phyloP scores from a whole-genome alignment of 2,113 vertebrate species.

The Pelecanus crispus region DNA sequence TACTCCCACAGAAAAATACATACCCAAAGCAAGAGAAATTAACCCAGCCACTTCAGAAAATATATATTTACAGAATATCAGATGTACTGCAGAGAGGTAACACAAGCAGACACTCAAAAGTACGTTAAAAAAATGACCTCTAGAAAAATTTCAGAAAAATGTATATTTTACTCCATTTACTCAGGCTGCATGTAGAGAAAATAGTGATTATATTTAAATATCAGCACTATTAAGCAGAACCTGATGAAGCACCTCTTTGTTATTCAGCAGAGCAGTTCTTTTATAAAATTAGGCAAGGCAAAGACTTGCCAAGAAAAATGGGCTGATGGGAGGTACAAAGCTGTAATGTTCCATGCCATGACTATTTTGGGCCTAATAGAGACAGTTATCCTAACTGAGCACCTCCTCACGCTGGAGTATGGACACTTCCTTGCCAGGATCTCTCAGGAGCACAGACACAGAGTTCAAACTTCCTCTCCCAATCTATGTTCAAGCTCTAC shows the following conservation, averaged over 20 bases:
- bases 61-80: background rate
- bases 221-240: background rate
- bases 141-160: background rate
- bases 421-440: background rate
- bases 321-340: background rate
- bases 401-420: background rate
- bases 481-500: background rate
- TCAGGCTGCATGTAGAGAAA: background rate
- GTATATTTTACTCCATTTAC: background rate
- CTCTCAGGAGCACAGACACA: background rate
- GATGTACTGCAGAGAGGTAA: background rate
- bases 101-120: background rate
- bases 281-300: background rate
- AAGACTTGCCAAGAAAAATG: background rate
- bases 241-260: background rate
- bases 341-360: accelerated
- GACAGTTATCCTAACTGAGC: background rate
- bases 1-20: background rate
- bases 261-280: background rate
- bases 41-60: background rate
- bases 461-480: background rate
- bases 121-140: background rate
- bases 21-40: background rate
- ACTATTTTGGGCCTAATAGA: background rate
- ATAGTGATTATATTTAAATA: background rate